Percentiles rank a stretch among this genome's conserved stretches.
phyloP scores from a whole-genome alignment of 2,113 vertebrate genomes.

The Macrotis lagotis region DNA sequence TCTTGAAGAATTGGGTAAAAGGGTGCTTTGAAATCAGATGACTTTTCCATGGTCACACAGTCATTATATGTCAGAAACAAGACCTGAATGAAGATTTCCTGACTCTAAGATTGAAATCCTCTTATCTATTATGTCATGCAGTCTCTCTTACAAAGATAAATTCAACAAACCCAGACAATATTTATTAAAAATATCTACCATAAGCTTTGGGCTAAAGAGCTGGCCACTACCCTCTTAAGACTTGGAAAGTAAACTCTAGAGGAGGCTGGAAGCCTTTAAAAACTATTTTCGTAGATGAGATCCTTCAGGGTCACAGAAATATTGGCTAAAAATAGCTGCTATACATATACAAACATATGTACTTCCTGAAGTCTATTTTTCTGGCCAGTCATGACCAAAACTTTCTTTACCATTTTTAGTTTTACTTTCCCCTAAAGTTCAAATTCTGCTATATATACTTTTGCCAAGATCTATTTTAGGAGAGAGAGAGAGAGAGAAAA shows the following conservation, averaged over 20 bases:
- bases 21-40: not conserved
- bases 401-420: not conserved
- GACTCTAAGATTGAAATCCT: not conserved
- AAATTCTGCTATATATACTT: not conserved
- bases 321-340: not conserved
- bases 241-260: not conserved
- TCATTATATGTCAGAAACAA: not conserved
- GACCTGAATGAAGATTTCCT: not conserved
- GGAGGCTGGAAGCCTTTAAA: not conserved
- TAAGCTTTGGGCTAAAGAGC: not conserved
- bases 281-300: not conserved
- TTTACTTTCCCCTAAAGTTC: not conserved
- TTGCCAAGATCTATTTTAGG: not conserved
- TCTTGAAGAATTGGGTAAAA: not conserved
- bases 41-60: not conserved
- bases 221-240: not conserved
- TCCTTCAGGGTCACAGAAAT: not conserved
- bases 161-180: not conserved
- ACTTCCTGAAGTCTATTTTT: not conserved
- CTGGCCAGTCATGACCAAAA: not conserved
- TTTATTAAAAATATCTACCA: not conserved
- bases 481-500: no score
- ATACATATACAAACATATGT: not conserved
- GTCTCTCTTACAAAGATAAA: not conserved
- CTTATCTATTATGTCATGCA: not conserved